Base-by-base conservation (phyloP, 2,113 vertebrate genomes). In the Oreocharis arfaki region DNA sequence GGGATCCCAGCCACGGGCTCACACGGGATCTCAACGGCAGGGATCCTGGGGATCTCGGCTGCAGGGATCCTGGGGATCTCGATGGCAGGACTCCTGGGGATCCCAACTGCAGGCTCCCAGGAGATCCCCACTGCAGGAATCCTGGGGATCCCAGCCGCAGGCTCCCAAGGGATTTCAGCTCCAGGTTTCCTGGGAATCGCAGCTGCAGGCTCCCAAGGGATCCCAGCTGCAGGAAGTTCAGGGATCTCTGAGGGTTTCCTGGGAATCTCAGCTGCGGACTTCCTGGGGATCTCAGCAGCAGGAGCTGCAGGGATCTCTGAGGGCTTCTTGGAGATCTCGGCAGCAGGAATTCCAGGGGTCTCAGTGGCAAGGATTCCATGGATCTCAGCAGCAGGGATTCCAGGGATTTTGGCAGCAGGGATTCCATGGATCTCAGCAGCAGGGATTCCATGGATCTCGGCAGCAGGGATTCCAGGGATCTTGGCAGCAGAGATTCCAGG, bases 101-200 rank as follows among this genome's bases (percentile, higher is more conserved):
- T 26, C 21, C 1, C 78, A 3, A 4, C 2, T 15, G 39, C 26
- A 33, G 74, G 46, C 0, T 2, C 9, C 28, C 13, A 5, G 8
- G 78, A 42, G 4, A 81, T 39, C 4, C 10, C 61, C 2, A 1
- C 2, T 3, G 30, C 12, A 32, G 80, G 56, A 0, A 4, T 46
- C 4, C 9, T 37, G 21, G 78, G 63, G 8, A 26, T 47, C n/a
- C 1, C 64, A 1, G 17, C 6, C 7, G 26, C 21, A 26, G 63
- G 26, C 19, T 56, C 53, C 19, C 53, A 56, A 21, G 68, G 13
- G 41, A 41, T 41, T 13, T 41, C 47, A 13, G 7, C 23, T 32
- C 20, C 16, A 69, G 46, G 8, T 5, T 5, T 27, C 24, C 24
- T 27, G 24, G 49, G 18, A 2, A 46, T 46, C 5, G 1, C 57